Conservation (phyloP, 2,113 vertebrate genomes). For the Saccopteryx leptura region DNA sequence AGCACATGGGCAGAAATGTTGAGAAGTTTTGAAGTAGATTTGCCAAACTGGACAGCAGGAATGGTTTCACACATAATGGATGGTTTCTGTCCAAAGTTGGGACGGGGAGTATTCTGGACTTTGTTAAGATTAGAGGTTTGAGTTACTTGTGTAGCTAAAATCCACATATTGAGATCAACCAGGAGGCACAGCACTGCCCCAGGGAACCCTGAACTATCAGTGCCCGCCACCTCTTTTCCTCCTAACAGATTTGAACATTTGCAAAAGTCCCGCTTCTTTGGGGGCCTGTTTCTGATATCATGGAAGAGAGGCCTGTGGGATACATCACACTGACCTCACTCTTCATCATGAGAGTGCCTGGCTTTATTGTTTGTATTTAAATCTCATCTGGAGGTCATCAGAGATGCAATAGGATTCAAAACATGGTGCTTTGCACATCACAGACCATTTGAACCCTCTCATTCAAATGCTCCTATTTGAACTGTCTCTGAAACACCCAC, state of each 20-base stretch:
- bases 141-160: neutral
- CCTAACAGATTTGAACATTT: neutral
- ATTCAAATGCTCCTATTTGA: neutral
- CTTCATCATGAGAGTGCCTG: neutral
- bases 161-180: neutral
- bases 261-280: neutral
- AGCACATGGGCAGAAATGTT: neutral
- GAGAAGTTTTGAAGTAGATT: neutral
- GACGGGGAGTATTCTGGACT: neutral
- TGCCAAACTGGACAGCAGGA: neutral
- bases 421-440: fast-evolving
- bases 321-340: neutral
- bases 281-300: neutral
- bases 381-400: neutral
- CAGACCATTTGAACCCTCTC: neutral
- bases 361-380: neutral
- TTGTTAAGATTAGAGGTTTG: neutral
- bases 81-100: neutral
- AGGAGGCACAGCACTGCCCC: neutral
- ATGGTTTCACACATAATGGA: neutral
- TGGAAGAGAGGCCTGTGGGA: neutral
- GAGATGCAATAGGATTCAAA: neutral
- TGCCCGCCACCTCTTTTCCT: neutral
- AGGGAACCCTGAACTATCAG: neutral
- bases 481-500: neutral